phyloP scores from a whole-genome alignment of 2,113 vertebrate genomes.

The Pluvialis apricaria region DNA sequence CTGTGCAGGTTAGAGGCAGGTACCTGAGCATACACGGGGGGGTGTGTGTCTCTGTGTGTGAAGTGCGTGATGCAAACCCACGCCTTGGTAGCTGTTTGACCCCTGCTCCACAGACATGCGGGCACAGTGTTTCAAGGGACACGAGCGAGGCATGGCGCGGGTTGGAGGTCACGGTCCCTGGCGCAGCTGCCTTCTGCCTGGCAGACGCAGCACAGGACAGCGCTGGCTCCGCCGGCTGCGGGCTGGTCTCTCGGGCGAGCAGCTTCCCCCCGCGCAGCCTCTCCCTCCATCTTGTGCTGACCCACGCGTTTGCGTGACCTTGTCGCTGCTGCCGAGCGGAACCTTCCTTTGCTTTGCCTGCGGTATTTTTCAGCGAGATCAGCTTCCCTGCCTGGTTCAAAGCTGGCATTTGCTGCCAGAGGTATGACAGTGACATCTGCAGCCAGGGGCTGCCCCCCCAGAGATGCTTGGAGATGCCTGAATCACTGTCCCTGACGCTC shows the following conservation, averaged over 20 bases:
- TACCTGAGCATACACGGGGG: accelerated
- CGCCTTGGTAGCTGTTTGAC: accelerated
- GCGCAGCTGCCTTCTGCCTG: neutral
- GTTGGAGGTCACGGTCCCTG: neutral
- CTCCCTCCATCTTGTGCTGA: neutral
- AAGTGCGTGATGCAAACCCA: neutral
- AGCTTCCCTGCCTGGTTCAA: neutral
- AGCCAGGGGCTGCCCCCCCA: neutral
- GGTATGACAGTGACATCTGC: conserved; percentile 9
- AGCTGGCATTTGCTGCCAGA: conserved; percentile 6
- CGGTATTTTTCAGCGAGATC: neutral
- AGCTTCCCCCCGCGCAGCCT: neutral
- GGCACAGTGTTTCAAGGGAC: neutral
- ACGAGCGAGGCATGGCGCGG: accelerated
- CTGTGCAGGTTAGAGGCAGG: neutral
- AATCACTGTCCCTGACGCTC: neutral
- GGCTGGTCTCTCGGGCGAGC: neutral
- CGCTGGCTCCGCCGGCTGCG: accelerated
- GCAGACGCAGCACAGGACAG: neutral
- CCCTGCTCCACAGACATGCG: accelerated
- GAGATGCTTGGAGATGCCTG: neutral
- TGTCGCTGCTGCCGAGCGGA: accelerated
- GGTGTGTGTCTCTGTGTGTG: accelerated
- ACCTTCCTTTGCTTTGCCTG: neutral
- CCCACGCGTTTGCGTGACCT: neutral